A percentile compares a stretch with the other conserved stretches of the same genome.
Conservation (phyloP, 2,113 vertebrate species). For the Coregonus clupeaformis region DNA sequence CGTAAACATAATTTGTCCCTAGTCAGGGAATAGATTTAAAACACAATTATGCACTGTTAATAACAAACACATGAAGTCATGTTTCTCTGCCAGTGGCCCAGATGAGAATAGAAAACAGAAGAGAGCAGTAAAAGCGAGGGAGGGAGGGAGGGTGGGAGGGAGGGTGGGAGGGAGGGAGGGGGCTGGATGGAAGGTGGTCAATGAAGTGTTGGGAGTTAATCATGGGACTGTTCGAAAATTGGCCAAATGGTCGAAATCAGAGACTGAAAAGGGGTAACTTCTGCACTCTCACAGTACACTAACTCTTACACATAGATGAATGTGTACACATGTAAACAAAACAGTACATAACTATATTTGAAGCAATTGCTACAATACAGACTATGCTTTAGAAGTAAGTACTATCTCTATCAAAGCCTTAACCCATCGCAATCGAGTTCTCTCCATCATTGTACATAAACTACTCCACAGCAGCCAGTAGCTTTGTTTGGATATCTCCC, state of each 20-base stretch:
- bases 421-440: neutral
- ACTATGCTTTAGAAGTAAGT: too few species aligned
- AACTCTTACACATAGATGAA: neutral
- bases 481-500: too few species aligned
- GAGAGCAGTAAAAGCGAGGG: neutral
- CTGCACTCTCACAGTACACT: neutral
- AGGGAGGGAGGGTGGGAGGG: neutral
- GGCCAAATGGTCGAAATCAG: constrained; percentile 25
- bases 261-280: neutral
- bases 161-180: neutral
- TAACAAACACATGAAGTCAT: constrained; percentile 61
- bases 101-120: constrained; percentile 17
- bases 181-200: neutral
- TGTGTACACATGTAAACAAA: neutral
- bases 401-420: too few species aligned
- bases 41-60: constrained; percentile 50
- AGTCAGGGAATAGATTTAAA: constrained; percentile 44
- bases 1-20: constrained; percentile 32
- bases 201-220: constrained; percentile 8
- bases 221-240: constrained; percentile 12
- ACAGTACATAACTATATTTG: neutral
- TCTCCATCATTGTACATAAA: too few species aligned
- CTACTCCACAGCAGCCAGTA: too few species aligned
- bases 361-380: too few species aligned
- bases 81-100: constrained; percentile 15